Conservation (phyloP, 2,888 invertebrate species). For the Pachymerium ferrugineum region DNA sequence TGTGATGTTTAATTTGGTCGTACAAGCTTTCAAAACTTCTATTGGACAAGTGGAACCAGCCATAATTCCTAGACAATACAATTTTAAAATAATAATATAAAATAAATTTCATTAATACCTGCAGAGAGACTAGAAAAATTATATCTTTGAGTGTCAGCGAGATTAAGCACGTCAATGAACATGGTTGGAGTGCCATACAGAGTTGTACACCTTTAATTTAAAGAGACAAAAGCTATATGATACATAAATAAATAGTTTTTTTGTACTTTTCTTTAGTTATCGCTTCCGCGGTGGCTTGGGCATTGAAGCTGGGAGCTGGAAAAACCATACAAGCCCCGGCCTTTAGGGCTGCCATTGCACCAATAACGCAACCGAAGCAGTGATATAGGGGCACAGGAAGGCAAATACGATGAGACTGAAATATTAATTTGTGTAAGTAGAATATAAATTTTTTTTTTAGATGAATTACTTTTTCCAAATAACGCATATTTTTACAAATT, state of each 20-base stretch:
- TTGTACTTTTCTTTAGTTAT: constrained; percentile 61
- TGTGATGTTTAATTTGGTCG: neutral
- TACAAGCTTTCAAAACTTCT: constrained; percentile 42
- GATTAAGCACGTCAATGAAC: constrained; percentile 69
- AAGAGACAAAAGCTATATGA: neutral
- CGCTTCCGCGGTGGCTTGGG: constrained; percentile 58
- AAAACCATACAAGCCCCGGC: constrained; percentile 51
- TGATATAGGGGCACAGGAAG: constrained; percentile 73
- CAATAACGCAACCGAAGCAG: constrained; percentile 66
- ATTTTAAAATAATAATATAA: too few species aligned
- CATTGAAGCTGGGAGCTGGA: constrained; percentile 58
- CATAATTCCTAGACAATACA: constrained; percentile 53
- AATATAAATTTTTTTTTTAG: too few species aligned
- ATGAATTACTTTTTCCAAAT: too few species aligned
- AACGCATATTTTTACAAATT: too few species aligned
- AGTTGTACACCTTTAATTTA: constrained; percentile 42
- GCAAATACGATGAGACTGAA: constrained; percentile 43
- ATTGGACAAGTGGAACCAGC: constrained; percentile 68
- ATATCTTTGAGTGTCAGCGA: constrained; percentile 46
- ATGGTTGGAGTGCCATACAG: constrained; percentile 78
- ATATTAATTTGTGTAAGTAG: too few species aligned
- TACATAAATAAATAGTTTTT: neutral
- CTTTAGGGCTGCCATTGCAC: constrained; percentile 44
- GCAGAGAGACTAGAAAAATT: neutral
- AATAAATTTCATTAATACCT: too few species aligned